These are phyloP conservation scores for Palythoa grandiflora DNA, from an alignment of 92 coral and sea anemone genomes.

Conservation along the genomic window DNA sequence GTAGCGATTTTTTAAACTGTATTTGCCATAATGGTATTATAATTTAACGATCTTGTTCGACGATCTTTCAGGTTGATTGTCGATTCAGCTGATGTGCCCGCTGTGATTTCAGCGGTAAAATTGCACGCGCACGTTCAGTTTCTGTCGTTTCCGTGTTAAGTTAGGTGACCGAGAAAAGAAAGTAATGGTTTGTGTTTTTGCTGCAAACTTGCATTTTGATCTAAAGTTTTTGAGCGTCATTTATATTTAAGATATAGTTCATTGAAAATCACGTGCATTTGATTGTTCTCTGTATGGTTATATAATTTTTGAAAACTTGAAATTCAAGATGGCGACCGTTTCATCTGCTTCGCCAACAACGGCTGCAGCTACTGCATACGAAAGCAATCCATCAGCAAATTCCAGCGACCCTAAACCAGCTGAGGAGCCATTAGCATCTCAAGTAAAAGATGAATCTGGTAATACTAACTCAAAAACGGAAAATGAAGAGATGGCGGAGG, in stretches of 20 bases:
- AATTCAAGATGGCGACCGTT: neutral
- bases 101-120: conserved; percentile 14
- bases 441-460: neutral
- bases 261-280: neutral
- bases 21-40: neutral
- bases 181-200: neutral
- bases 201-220: neutral
- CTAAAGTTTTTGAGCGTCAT: neutral
- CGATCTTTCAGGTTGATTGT: too few relatives aligned
- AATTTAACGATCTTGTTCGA: neutral
- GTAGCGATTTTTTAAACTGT: neutral
- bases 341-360: neutral
- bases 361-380: neutral
- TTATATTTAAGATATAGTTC: neutral
- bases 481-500: neutral
- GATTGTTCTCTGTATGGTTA: neutral
- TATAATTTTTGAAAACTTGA: neutral
- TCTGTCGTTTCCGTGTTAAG: neutral
- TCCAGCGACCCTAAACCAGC: conserved; percentile 49
- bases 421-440: conserved; percentile 33
- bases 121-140: neutral
- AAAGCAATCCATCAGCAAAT: neutral
- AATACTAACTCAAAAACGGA: neutral
- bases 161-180: neutral
- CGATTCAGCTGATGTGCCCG: neutral